A percentile compares a stretch with the other conserved stretches of the same genome.
Conservation (phyloP, 2,797 vertebrate species). For the Anabacerthia variegaticeps region DNA sequence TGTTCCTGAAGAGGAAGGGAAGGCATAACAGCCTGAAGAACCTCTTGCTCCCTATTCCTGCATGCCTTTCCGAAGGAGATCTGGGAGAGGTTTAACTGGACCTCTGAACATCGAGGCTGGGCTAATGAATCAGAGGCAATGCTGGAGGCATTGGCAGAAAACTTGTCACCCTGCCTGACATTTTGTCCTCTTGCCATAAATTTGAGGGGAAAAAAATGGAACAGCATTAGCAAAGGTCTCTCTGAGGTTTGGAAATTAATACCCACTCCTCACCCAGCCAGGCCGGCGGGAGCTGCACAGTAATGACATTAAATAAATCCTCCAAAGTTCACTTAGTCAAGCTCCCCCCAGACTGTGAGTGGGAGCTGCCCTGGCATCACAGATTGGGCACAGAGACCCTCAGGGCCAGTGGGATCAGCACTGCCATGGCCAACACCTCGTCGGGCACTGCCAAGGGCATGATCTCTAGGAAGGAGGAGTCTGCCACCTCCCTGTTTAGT, state of each 20-base stretch:
- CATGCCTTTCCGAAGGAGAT: neutral
- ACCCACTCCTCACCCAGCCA: neutral
- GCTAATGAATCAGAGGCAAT: neutral
- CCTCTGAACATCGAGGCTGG: neutral
- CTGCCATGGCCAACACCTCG: neutral
- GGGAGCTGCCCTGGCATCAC: neutral
- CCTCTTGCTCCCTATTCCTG: neutral
- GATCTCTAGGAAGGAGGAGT: neutral
- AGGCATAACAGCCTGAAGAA: neutral
- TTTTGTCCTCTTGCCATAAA: neutral
- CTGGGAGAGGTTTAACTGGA: neutral
- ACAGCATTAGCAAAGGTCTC: neutral
- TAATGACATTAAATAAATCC: neutral
- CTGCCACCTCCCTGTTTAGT: neutral
- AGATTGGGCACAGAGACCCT: fast-evolving
- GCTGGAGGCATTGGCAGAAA: neutral
- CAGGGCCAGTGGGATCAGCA: neutral
- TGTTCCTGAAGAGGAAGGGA: neutral
- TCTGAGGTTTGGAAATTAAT: neutral
- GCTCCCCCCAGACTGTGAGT: neutral
- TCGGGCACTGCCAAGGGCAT: neutral
- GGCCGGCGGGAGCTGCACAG: neutral
- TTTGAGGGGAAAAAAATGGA: neutral
- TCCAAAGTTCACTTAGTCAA: neutral
- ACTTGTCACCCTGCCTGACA: neutral